Conservation (phyloP, 2,797 vertebrate genomes). For the Neostethus bicornis region DNA sequence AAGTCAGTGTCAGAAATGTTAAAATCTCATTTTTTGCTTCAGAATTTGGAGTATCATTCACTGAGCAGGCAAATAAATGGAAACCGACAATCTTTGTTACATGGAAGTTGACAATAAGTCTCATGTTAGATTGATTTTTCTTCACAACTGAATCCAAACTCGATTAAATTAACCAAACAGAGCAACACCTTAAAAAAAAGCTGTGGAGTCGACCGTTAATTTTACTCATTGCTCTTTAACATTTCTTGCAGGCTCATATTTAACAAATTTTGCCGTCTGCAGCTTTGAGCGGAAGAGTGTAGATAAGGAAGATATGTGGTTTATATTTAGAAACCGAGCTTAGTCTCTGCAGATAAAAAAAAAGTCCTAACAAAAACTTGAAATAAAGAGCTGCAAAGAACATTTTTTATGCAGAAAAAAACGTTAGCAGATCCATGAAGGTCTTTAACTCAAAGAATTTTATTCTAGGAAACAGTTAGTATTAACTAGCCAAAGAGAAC, state of each 20-base stretch:
- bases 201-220: background rate
- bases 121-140: constrained; percentile 1
- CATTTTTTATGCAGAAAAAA: no score
- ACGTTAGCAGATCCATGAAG: no score
- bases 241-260: constrained; percentile 9
- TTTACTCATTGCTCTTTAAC: background rate
- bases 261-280: constrained; percentile 21
- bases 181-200: constrained; percentile 2
- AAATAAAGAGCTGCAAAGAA: background rate
- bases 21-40: no score
- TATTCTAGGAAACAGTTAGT: no score
- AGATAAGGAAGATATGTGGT: constrained; percentile 27
- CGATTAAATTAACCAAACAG: background rate
- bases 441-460: no score
- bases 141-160: background rate
- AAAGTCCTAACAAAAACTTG: constrained; percentile 1
- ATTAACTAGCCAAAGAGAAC: no score
- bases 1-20: background rate
- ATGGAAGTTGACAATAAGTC: constrained; percentile 19
- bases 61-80: constrained; percentile 7
- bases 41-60: background rate
- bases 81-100: constrained; percentile 11
- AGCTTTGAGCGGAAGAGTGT: background rate
- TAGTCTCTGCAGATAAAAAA: constrained; percentile 13
- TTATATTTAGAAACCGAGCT: constrained; percentile 22